Evolutionary conservation across 2,113 vertebrate species (phyloP), one percentile per base, ranked within the genome.

Genomic region (Helogale parvula): DNA sequence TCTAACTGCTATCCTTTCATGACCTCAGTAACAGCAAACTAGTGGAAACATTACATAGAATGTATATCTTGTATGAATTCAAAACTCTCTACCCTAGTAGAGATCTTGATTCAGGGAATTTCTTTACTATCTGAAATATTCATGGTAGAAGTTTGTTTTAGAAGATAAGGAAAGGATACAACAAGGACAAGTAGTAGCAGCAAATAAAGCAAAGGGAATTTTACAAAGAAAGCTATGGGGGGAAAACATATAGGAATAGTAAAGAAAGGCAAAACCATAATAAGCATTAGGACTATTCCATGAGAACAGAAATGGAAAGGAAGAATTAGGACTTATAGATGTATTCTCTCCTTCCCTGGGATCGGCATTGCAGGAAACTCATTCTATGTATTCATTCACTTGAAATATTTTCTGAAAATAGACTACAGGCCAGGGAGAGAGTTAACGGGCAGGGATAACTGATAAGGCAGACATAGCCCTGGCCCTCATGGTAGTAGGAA

Each of bases 181-280:
- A 92, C 23, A 65, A 86, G 16, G 25, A 93, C n/a, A 97, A 71
- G 16, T 3, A 81, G 25, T 47, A 96, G 27, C 27, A 81, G n/a
- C 35, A 87, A 90, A 79, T 69, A 12, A 96, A 88, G 45, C 29
- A 87, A 93, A 79, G 65, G 9, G 94, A 88, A 94, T 66, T 95
- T 84, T 92, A 90, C 52, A 88, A 86, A 93, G 27, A 33, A 96
- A 69, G 82, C 19, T 29, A 72, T 45, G 23, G 45, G 27, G 15
- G 23, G 85, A 27, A 57, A 60, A 81, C 50, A n/a, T 13, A 90
- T 27, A 12, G 16, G 3, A 41, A 86, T 77, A 15, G 74, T 14
- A 87, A 86, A 93, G 68, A 31, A 90, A 90, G 38, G 7, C 57
- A 79, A 88, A 90, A 23, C 2, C 29, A 60, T 45, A 77, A 90